Base-by-base conservation (phyloP, 1,140 invertebrate genomes). In the Notospermus geniculatus region DNA sequence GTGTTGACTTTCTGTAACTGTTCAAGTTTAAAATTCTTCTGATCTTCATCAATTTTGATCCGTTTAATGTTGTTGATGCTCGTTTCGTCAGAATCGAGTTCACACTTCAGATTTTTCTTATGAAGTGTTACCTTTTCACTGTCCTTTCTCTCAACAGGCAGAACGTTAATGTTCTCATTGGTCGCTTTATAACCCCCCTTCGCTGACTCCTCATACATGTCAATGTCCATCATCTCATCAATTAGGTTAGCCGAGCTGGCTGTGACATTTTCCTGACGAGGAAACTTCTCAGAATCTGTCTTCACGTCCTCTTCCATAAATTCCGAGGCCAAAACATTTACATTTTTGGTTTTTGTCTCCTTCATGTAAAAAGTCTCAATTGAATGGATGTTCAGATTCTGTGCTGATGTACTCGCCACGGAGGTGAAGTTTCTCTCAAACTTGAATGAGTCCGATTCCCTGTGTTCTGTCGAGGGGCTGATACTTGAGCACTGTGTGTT, bases 281-380 rank as follows among this genome's bases (percentile, higher is more conserved):
- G 84, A 78, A 85, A 88, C 66, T 88, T 88, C 62, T 87, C 86
- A 0, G 86, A 87, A 72, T 88, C 87, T 57, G 84, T 86, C 64
- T 82, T 77, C 27, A 86, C 82, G 60, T 84, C 81, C 61, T 86
- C 85, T 59, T 86, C 84, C 55, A 82, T 83, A 63, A 81, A 77
- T 54, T 83, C 81, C 0, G 80, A 83, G 1, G 84, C 83, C 11
- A 86, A 73, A 28, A 88, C 86, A 75, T 88, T 88, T 0, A 85
- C 85, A 70, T 87, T 87, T 28, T 86, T 84, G 5, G 85, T 87
- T 75, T 87, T 87, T 0, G 86, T 84, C 63, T 87, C 85, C 73
- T 88, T 88, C 17, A 85, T 76, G 64, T 77, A 80, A 64, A 87
- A 86, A 62, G 87, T 86, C 62, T 86, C 83, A n/a, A 50, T 50